Percentiles rank a stretch among this genome's conserved stretches.
Evolutionary conservation across 2,888 invertebrate genomes (phyloP).

Genomic region (Amphimallon solstitiale): DNA sequence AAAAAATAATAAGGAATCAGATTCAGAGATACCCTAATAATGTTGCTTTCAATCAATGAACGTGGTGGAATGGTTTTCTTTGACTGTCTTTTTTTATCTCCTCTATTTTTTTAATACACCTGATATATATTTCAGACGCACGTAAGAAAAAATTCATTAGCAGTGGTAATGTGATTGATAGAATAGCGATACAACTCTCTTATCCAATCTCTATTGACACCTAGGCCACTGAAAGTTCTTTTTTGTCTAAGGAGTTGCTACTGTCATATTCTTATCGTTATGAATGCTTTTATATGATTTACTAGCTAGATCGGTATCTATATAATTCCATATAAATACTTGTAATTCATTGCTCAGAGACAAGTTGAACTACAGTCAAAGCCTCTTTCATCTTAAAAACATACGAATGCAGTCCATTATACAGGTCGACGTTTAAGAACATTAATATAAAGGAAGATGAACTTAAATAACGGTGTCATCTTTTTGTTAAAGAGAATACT

Average conservation of each 20-base stretch:
- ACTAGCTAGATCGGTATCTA: constrained; percentile 28
- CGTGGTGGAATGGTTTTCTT: constrained; percentile 13
- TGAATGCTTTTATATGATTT: constrained; percentile 28
- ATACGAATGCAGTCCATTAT: too few species aligned
- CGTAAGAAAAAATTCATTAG: constrained; percentile 25
- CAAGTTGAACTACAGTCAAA: not conserved
- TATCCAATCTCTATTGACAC: constrained; percentile 18
- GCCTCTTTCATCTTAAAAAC: too few species aligned
- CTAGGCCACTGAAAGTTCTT: constrained; percentile 18
- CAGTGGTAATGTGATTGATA: constrained; percentile 27
- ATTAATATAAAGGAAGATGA: too few species aligned
- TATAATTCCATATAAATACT: constrained; percentile 30
- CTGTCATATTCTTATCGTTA: constrained; percentile 29
- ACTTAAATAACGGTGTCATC: too few species aligned
- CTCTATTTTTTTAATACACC: not conserved
- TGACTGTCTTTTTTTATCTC: not conserved
- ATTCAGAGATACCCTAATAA: constrained; percentile 32
- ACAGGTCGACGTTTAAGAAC: too few species aligned
- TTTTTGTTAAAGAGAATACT: too few species aligned
- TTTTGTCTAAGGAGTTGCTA: constrained; percentile 18
- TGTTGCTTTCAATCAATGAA: constrained; percentile 33
- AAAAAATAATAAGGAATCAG: constrained; percentile 27
- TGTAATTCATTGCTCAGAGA: constrained; percentile 30
- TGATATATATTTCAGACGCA: constrained; percentile 19
- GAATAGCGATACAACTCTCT: constrained; percentile 22